Percentiles rank a stretch among this genome's conserved stretches.
phyloP scores from a whole-genome alignment of 1,140 invertebrate genomes.

The Mycetomoellerius zeteki region DNA sequence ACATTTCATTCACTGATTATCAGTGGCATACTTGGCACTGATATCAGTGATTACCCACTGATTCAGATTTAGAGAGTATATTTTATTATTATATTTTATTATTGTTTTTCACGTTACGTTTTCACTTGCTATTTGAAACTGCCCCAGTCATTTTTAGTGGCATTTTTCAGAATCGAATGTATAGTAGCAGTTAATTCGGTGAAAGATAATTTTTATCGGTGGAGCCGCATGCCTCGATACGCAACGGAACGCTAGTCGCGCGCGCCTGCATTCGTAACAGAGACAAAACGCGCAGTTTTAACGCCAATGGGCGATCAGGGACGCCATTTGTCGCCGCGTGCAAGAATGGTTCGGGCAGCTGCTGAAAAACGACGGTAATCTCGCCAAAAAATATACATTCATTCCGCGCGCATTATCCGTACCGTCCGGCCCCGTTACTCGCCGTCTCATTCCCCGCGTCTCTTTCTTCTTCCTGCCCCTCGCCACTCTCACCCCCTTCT shows the following conservation, averaged over 20 bases:
- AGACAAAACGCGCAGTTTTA: slow-evolving; percentile 76
- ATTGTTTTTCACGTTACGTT: not conserved
- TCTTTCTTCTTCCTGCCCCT: not conserved
- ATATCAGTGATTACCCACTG: too few relatives aligned
- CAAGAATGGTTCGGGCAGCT: slow-evolving; percentile 68
- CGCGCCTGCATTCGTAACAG: slow-evolving; percentile 57
- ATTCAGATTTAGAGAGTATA: too few relatives aligned
- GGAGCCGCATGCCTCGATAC: not conserved
- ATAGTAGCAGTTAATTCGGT: slow-evolving; percentile 53
- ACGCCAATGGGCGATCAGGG: slow-evolving; percentile 77
- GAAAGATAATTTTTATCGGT: slow-evolving; percentile 63
- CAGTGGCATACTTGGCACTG: too few relatives aligned
- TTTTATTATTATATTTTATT: not conserved
- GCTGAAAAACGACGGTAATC: slow-evolving; percentile 76
- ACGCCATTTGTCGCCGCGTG: slow-evolving; percentile 75
- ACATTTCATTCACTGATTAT: too few relatives aligned
- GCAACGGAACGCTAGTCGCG: not conserved
- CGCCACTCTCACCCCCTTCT: not conserved
- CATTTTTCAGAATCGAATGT: slow-evolving; percentile 7
- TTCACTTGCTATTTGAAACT: not conserved
- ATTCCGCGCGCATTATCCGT: slow-evolving; percentile 63
- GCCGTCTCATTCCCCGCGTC: slow-evolving; percentile 12
- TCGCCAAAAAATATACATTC: slow-evolving; percentile 74
- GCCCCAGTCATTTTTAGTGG: not conserved
- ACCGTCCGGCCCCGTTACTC: slow-evolving; percentile 34